Base-by-base conservation (phyloP, 2,113 vertebrate species). In the Gavialis gangeticus region DNA sequence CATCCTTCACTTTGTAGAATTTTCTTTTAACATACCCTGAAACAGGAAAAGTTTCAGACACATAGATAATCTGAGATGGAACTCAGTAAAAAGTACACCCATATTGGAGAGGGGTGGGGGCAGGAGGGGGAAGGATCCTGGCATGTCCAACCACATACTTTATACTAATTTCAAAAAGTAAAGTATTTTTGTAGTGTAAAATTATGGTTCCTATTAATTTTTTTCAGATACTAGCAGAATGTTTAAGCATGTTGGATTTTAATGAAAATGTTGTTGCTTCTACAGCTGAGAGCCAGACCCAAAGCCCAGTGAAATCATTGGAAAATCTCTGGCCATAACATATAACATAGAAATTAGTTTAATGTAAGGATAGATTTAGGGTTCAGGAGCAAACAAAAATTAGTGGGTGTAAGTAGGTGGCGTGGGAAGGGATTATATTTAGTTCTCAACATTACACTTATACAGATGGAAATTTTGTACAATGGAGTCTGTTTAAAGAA, bases 1-100 rank as follows among this genome's bases (percentile, higher is more conserved):
- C 90, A 93, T 86, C 91, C 58, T 92, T 96, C n/a, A 13, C 78
- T 91, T 92, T 71, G 11, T 62, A 89, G 75, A 77, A 88, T 94
- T 95, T 93, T 94, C 63, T 89, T 91, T 83, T 78, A 76, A 64
- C 3, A 58, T 64, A 56, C 62, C 79, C 92, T 89, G 71, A 96
- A 84, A 87, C 55, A 92, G 82, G 73, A 81, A 92, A 91, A 5
- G 54, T 28, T 89, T 85, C 56, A 30, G 62, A 85, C 78, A 69
- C 78, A 27, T 8, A 60, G 30, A 25, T 78, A 73, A 27, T 87
- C 8, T 78, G 84, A 82, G 15, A 28, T 34, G 58, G 62, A 92
- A 30, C 21, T 46, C 37, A 83, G 54, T 75, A 17, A 66, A 55
- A 71, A 85, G 12, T 37, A 60, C 13, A 16, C 63, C 67, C 6